Conservation (phyloP, 2,888 invertebrate genomes). For the Apodemia mormo region DNA sequence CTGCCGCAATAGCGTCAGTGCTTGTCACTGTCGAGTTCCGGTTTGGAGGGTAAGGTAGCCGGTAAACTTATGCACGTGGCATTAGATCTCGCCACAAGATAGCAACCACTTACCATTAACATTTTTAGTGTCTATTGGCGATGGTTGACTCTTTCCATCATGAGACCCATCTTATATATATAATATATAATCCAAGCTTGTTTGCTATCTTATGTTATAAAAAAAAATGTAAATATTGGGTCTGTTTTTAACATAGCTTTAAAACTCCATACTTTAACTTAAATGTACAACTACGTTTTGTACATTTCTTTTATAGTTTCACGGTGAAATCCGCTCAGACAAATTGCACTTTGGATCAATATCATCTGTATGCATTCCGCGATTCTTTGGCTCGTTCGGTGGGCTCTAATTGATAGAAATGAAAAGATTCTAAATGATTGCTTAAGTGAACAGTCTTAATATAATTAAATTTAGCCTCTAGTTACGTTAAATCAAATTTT, state of each 20-base stretch:
- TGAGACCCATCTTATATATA: no score
- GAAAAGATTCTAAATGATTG: conserved; percentile 20
- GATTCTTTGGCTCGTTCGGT: conserved; percentile 8
- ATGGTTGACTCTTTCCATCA: no score
- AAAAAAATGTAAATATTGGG: no score
- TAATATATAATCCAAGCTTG: no score
- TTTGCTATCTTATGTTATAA: no score
- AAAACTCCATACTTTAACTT: neutral
- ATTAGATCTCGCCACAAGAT: no score
- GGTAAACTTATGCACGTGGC: no score
- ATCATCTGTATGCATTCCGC: conserved; percentile 21
- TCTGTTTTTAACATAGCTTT: neutral
- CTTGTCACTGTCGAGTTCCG: no score
- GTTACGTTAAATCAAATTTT: neutral
- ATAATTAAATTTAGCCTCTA: neutral
- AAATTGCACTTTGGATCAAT: conserved; percentile 20
- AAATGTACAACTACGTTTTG: neutral
- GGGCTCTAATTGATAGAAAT: conserved; percentile 18
- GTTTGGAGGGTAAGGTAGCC: no score
- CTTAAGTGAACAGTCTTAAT: conserved; percentile 1
- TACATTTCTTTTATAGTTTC: conserved; percentile 12
- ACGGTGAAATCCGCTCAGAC: conserved; percentile 10
- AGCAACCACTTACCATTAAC: no score
- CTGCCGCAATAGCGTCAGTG: no score
- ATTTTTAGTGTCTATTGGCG: no score